Base-by-base conservation (phyloP, 2,888 invertebrate genomes). In the Harmothoe impar region DNA sequence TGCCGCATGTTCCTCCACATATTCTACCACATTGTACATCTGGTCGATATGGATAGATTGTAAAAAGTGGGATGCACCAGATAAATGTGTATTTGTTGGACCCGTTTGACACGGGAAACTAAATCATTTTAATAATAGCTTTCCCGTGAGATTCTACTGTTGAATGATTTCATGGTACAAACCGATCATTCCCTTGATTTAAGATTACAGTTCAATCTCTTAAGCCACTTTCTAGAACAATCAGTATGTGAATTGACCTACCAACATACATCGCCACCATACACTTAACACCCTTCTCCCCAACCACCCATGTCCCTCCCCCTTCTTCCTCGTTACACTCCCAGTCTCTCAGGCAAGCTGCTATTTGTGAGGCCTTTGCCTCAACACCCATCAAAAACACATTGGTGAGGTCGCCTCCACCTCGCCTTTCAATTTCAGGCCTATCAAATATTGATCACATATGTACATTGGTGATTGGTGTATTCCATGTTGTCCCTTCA, bases 401-500 rank as follows among this genome's bases (percentile, higher is more conserved):
- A 77, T 77, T 33, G 77, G 77, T 23, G 23, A 29, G 77, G 77
- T 77, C 77, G 77, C 77, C 77, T 77, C 77, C 23, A 33, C 31
- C 77, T 77, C 77, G 7, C 31, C 33, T 77, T 77, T 77, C 77
- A 77, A 77, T 77, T 77, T 77, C 77, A 77, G 77, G 15, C 31
- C 77, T 33, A 77, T 77, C 77, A 77, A 77, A 77, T 77, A 77
- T 77, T 77, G 77, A 77, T 33, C 77, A 25, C 77, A 33, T 77
- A 77, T 77, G 33, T 77, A 77, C 77, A 77, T 77, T 77, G 77
- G 77, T 77, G 77, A 77, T 77, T 77, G 77, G 5, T 31, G 77
- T 23, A 77, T 77, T 77, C 77, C 77, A 77, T 77, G 77, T 77
- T 31, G 77, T 33, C 31, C 15, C 15, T 77, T 77, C 77, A 77